phyloP scores from a whole-genome alignment of 1,140 invertebrate genomes.

The Tetranychus urticae region DNA sequence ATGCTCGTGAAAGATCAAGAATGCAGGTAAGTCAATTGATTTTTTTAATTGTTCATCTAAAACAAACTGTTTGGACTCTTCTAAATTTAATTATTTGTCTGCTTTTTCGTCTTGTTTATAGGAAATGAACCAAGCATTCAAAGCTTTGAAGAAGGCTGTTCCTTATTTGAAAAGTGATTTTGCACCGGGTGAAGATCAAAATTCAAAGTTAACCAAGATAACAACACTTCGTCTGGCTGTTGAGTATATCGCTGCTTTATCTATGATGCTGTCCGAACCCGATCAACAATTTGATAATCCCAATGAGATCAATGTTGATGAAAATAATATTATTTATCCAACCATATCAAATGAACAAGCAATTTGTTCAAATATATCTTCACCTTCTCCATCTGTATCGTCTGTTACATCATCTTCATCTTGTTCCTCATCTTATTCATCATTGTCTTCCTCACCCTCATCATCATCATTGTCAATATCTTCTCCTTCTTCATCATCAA shows the following conservation, averaged over 20 bases:
- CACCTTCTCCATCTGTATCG: too few relatives aligned
- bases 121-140: conserved; percentile 67
- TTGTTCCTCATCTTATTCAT: too few relatives aligned
- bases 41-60: neutral
- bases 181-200: neutral
- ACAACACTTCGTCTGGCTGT: conserved; percentile 61
- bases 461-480: too few relatives aligned
- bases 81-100: too few relatives aligned
- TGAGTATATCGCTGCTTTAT: conserved; percentile 49
- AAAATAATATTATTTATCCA: too few relatives aligned
- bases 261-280: neutral
- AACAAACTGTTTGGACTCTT: neutral
- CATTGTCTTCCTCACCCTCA: too few relatives aligned
- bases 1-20: conserved; percentile 52
- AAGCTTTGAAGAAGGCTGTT: conserved; percentile 43
- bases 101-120: neutral
- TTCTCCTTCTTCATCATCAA: too few relatives aligned
- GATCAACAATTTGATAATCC: too few relatives aligned
- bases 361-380: too few relatives aligned
- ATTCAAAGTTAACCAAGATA: conserved; percentile 56
- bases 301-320: too few relatives aligned
- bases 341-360: too few relatives aligned
- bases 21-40: conserved; percentile 31
- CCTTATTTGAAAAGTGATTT: conserved; percentile 24
- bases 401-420: too few relatives aligned